phyloP scores from a whole-genome alignment of 2,888 invertebrate species.

The Colletes collaris region DNA sequence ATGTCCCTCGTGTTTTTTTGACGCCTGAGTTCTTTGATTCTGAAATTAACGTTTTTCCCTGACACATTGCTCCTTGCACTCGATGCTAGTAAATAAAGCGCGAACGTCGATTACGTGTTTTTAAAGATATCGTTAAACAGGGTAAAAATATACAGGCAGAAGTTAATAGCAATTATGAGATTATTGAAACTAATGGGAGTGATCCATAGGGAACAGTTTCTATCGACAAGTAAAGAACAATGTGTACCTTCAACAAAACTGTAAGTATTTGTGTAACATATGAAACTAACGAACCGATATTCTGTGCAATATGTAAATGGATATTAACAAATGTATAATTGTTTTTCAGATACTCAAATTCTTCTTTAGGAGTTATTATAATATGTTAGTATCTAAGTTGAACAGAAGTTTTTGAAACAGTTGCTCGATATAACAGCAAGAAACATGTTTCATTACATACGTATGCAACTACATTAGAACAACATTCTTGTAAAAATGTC shows the following conservation, averaged over 20 bases:
- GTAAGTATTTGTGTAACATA: conserved; percentile 31
- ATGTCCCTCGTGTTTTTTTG: conserved; percentile 29
- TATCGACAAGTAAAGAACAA: conserved; percentile 35
- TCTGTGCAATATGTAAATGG: not conserved
- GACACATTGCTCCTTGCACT: conserved; percentile 13
- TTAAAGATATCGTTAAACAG: conserved; percentile 54
- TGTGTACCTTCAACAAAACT: conserved; percentile 33
- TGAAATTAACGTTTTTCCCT: conserved; percentile 35
- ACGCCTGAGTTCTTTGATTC: conserved; percentile 53
- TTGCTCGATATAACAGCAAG: conserved; percentile 23
- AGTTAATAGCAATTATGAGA: conserved; percentile 35
- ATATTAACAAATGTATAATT: conserved; percentile 1
- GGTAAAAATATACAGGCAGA: conserved; percentile 53
- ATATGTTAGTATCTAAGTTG: conserved; percentile 39
- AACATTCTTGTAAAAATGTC: conserved; percentile 67
- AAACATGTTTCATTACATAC: conserved; percentile 34
- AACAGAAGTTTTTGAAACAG: conserved; percentile 23
- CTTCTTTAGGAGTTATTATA: conserved; percentile 29
- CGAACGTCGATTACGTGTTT: conserved; percentile 33
- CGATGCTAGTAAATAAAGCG: conserved; percentile 14
- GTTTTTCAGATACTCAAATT: conserved; percentile 49
- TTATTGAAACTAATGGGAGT: conserved; percentile 23
- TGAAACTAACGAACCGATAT: not conserved
- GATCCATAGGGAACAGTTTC: conserved; percentile 34
- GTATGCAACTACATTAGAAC: conserved; percentile 27